Evolutionary conservation across 2,113 vertebrate species (phyloP).

Genomic region (Barbus barbus): DNA sequence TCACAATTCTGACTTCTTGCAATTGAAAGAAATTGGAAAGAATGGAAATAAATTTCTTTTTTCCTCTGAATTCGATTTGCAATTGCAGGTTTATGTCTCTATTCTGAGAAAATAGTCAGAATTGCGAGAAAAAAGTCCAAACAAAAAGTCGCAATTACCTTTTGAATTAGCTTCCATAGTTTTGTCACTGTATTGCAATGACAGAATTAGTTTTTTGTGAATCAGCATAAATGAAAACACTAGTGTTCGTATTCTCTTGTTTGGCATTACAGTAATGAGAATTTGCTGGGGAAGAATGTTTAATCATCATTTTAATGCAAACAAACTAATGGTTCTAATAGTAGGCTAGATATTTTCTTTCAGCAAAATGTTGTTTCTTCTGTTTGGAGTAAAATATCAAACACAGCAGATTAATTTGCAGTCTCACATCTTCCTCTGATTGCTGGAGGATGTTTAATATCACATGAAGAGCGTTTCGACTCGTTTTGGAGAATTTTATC

Average conservation of each 20-base stretch:
- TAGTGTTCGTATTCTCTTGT: neutral
- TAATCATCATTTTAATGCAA: neutral
- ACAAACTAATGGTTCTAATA: neutral
- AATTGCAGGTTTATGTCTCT: too few species aligned
- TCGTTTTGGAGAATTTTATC: conserved; percentile 71
- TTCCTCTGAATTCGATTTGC: too few species aligned
- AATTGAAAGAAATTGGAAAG: too few species aligned
- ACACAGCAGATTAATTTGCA: neutral
- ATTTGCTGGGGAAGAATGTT: neutral
- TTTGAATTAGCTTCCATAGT: neutral
- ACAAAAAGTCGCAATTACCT: too few species aligned
- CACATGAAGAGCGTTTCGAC: conserved; percentile 69
- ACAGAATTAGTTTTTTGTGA: neutral
- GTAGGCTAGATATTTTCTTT: neutral
- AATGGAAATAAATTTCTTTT: too few species aligned
- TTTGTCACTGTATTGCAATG: neutral
- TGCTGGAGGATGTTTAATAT: neutral
- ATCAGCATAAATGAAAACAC: neutral
- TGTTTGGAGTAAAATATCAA: neutral
- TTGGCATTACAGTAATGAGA: neutral
- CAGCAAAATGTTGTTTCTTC: neutral
- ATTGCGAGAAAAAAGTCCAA: too few species aligned
- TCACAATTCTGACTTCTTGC: too few species aligned
- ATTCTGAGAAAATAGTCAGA: too few species aligned
- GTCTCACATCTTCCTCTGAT: neutral